These are phyloP conservation scores for Euplagia quadripunctaria DNA, from an alignment of 2,888 invertebrate species.

Conservation along the genomic window DNA sequence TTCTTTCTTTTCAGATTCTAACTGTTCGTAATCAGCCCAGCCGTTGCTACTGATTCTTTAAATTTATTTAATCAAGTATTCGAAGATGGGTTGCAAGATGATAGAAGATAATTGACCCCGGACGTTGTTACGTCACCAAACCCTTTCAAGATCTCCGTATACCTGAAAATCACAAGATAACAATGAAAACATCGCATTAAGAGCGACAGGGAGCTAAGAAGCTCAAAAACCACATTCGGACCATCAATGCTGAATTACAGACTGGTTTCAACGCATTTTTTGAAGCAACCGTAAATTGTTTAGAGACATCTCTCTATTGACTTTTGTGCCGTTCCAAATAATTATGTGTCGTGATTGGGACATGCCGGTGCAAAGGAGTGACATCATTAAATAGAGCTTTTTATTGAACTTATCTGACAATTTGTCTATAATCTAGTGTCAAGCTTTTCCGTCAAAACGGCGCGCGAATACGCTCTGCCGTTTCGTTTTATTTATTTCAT, in stretches of 20 bases:
- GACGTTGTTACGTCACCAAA: conserved; percentile 31
- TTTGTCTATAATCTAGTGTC: conserved; percentile 64
- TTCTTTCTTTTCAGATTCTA: conserved; percentile 64
- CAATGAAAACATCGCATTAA: conserved; percentile 59
- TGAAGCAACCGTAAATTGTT: conserved; percentile 95
- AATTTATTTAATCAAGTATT: conserved; percentile 28
- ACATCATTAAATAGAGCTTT: conserved; percentile 80
- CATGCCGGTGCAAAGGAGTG: conserved; percentile 85
- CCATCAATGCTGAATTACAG: conserved; percentile 95
- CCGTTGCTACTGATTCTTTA: conserved; percentile 19
- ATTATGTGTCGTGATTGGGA: conserved; percentile 92
- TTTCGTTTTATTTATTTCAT: conserved; percentile 85
- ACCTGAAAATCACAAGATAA: conserved; percentile 26
- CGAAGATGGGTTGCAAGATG: conserved; percentile 62
- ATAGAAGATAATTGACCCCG: conserved; percentile 77
- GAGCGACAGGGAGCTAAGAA: conserved; percentile 65
- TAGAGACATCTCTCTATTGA: conserved; percentile 52
- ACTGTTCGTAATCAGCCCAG: conserved; percentile 20
- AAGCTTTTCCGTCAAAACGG: conserved; percentile 79
- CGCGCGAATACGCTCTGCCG: conserved; percentile 74
- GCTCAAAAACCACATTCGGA: conserved; percentile 72
- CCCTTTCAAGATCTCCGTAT: conserved; percentile 30
- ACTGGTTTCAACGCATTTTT: conserved; percentile 96
- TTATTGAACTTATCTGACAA: conserved; percentile 53
- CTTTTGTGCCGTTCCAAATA: conserved; percentile 75